phyloP scores from a whole-genome alignment of 2,113 vertebrate species.

The Serilophus lunatus region DNA sequence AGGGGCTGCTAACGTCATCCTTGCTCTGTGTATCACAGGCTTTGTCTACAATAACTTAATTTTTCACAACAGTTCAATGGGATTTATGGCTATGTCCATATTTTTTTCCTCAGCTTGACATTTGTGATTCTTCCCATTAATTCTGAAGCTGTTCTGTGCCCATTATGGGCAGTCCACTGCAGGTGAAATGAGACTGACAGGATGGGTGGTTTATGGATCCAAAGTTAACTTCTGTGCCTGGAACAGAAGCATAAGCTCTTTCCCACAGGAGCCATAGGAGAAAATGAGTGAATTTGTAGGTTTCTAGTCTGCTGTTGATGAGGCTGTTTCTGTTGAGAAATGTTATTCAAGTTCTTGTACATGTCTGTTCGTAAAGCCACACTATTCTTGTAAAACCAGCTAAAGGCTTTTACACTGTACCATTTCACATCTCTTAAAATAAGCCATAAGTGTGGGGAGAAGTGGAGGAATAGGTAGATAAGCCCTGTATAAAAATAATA shows the following conservation, averaged over 20 bases:
- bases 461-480: neutral
- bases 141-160: neutral
- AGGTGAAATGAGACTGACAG: neutral
- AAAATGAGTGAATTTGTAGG: neutral
- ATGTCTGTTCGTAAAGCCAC: neutral
- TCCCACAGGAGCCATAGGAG: neutral
- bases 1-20: fast-evolving
- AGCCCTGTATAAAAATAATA: neutral
- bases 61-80: neutral
- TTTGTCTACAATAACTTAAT: fast-evolving
- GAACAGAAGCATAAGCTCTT: neutral
- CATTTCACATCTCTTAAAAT: neutral
- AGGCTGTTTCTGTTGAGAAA: neutral
- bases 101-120: neutral
- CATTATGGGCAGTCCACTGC: neutral
- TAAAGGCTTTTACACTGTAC: neutral
- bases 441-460: neutral
- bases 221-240: neutral
- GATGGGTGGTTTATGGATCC: neutral
- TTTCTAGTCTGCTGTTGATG: neutral
- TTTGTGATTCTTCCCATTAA: neutral
- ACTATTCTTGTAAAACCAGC: neutral
- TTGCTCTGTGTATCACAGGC: neutral
- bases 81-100: fast-evolving
- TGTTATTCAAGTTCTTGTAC: neutral